A percentile compares a stretch with the other conserved stretches of the same genome.
These are phyloP conservation scores for Bradypodion pumilum DNA, from an alignment of 2,797 vertebrate species.

Conservation along the genomic window DNA sequence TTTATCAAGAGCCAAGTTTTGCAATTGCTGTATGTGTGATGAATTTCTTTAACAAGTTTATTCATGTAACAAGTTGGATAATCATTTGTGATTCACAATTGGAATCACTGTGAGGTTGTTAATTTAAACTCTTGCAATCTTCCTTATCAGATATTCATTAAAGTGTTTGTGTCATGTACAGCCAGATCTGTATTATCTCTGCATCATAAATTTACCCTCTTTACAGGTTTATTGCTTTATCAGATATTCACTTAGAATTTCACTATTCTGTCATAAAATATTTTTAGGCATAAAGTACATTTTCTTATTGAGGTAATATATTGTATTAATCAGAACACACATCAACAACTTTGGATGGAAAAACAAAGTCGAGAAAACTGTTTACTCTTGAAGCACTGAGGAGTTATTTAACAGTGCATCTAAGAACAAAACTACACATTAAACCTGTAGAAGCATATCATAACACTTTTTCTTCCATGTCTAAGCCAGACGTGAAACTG, in stretches of 20 bases:
- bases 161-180: conserved; percentile 48
- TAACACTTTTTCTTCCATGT: too few species aligned
- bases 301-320: conserved; percentile 52
- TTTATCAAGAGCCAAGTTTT: conserved; percentile 49
- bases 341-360: conserved; percentile 9
- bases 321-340: conserved; percentile 23
- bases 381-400: conserved; percentile 24
- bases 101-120: conserved; percentile 60
- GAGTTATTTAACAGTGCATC: conserved; percentile 1
- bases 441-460: conserved; percentile 14
- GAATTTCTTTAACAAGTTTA: conserved; percentile 67
- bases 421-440: not conserved
- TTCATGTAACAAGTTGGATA: conserved; percentile 69
- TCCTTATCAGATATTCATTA: conserved; percentile 64
- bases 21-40: conserved; percentile 53
- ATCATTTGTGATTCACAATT: conserved; percentile 64
- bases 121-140: conserved; percentile 63
- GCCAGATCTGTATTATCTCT: conserved; percentile 57
- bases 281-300: conserved; percentile 35
- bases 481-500: too few species aligned
- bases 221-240: conserved; percentile 55
- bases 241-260: conserved; percentile 61
- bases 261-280: conserved; percentile 50
- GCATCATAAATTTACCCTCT: conserved; percentile 59
- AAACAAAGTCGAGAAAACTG: conserved; percentile 26